These are phyloP conservation scores for Oryctolagus cuniculus DNA, from an alignment of 2,113 vertebrate species.

Conservation along the genomic window DNA sequence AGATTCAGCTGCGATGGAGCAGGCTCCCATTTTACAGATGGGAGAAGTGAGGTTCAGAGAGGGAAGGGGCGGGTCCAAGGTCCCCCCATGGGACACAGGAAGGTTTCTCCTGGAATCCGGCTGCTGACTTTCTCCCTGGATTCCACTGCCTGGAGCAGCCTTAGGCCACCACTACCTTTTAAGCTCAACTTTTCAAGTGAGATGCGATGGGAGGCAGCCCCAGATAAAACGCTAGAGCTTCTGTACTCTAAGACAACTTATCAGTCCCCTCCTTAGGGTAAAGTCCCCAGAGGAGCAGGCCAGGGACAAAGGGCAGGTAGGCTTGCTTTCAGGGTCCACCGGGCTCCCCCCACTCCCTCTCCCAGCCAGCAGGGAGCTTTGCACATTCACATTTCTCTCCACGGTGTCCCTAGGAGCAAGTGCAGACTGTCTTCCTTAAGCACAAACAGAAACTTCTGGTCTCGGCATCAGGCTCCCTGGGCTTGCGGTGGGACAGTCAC, in stretches of 20 bases:
- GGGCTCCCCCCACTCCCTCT: background rate
- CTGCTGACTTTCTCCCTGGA: background rate
- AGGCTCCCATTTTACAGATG: conserved; percentile 15
- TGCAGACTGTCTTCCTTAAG: background rate
- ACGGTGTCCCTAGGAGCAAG: conserved; percentile 48
- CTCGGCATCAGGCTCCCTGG: background rate
- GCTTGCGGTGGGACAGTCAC: background rate
- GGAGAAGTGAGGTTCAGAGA: background rate
- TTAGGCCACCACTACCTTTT: background rate
- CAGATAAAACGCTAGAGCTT: background rate
- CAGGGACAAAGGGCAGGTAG: conserved; percentile 50
- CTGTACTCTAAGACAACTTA: background rate
- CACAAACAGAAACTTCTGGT: background rate
- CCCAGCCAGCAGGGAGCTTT: background rate
- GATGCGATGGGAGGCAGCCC: background rate
- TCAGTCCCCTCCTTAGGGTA: conserved; percentile 50
- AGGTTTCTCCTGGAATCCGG: background rate
- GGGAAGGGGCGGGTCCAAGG: background rate
- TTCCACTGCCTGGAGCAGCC: background rate
- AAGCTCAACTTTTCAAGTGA: conserved; percentile 20
- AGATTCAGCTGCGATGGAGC: background rate
- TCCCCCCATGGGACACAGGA: background rate
- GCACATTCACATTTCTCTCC: conserved; percentile 1
- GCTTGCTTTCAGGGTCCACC: background rate
- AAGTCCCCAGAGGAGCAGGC: conserved; percentile 53